Evolutionary conservation across 2,797 vertebrate species (phyloP), one percentile per base, ranked within the genome.

Genomic region (Myotis planiceps): DNA sequence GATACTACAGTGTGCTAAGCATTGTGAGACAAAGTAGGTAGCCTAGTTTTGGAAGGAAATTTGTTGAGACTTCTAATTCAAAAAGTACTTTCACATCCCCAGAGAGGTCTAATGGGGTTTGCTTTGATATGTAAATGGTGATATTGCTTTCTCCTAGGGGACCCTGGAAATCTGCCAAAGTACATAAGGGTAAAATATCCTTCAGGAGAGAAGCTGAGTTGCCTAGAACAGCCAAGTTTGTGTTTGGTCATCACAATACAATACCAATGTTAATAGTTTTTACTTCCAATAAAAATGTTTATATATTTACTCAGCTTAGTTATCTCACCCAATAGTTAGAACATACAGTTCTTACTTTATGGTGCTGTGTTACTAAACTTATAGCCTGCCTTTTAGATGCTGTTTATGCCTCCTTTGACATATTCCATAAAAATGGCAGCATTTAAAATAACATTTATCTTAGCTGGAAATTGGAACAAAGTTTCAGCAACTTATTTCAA

Each of bases 51-150:
- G 18, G 72, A 75, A 88, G 55, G 76, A 96, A 96, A 97, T 94
- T 49, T 95, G 93, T 98, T 98, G 96, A 97, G 97, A 96, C 89
- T 96, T 75, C 95, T 97, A 98, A 97, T 97, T 98, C 98, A 96
- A 97, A 98, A 97, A 98, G 93, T 97, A 95, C 92, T 97, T 98
- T 98, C 96, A 95, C 97, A 98, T 98, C 98, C 97, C 97, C 96
- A 98, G 92, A 72, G 97, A 98, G 97, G 97, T 98, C 98, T 98
- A 90, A 97, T 98, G 98, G 98, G 97, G 96, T 98, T 98, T 72
- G 96, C 98, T 99, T 99, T 99, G 98, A 99, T 99, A 99, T 99
- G 98, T 97, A 99, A 99, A 99, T 98, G 15, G 89, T 90, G 95
- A 98, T 98, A 98, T 99, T 98, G 98, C 98, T 98, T 98, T 99